phyloP scores from a whole-genome alignment of 2,888 invertebrate species.

The Acrocera orbiculus region DNA sequence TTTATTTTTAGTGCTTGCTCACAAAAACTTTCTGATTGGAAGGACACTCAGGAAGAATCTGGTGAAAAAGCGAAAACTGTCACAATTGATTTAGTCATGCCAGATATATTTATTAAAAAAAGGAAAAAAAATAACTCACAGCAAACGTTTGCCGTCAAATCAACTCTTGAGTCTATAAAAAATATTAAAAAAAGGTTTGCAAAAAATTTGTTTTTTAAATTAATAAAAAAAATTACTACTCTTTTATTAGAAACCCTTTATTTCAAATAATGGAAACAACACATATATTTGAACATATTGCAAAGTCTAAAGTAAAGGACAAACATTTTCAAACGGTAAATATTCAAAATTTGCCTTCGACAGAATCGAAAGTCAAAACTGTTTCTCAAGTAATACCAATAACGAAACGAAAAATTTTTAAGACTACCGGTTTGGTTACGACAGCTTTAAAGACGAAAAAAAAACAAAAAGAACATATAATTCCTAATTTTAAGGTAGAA shows the following conservation, averaged over 20 bases:
- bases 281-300: conserved; percentile 18
- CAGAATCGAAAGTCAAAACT: neutral
- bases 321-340: no score
- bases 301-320: conserved; percentile 14
- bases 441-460: conserved; percentile 32
- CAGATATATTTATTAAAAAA: conserved; percentile 4
- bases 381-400: conserved; percentile 22
- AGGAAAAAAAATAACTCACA: neutral
- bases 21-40: conserved; percentile 38
- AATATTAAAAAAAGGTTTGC: no score
- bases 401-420: conserved; percentile 35
- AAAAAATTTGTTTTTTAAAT: no score
- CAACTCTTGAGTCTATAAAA: no score
- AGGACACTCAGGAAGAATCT: conserved; percentile 13
- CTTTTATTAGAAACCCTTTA: conserved; percentile 16
- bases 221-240: no score
- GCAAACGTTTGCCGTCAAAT: no score
- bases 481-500: conserved; percentile 8
- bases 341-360: neutral
- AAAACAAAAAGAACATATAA: conserved; percentile 17
- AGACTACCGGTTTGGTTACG: conserved; percentile 41
- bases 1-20: conserved; percentile 40
- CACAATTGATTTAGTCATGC: conserved; percentile 9
- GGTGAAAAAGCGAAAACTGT: conserved; percentile 4
- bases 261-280: conserved; percentile 22